Percentiles rank a stretch among this genome's conserved stretches.
Conservation (phyloP, 2,113 vertebrate species). For the Callipepla californica region DNA sequence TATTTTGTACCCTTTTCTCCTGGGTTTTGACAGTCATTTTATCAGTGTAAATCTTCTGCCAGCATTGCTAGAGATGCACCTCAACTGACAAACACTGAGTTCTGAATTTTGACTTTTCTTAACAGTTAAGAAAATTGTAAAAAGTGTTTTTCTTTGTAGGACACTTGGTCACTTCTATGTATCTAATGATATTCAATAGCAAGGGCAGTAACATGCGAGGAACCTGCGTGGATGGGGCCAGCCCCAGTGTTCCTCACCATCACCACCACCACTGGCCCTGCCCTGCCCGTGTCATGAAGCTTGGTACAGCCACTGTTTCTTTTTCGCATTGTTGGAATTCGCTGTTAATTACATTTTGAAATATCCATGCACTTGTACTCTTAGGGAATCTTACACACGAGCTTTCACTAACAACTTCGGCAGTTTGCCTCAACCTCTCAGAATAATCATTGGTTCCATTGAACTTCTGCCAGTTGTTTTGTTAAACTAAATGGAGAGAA, state of each 20-base stretch:
- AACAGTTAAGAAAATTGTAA: background rate
- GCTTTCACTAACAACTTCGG: slow-evolving; percentile 12
- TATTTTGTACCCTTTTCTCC: background rate
- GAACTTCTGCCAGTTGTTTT: slow-evolving; percentile 68
- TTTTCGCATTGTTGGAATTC: background rate
- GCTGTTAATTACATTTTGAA: slow-evolving; percentile 50
- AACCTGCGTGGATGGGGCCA: background rate
- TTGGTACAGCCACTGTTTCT: background rate
- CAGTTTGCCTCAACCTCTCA: slow-evolving; percentile 32
- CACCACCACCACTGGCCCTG: background rate
- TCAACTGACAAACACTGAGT: background rate
- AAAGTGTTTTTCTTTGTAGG: background rate
- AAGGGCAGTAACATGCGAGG: background rate
- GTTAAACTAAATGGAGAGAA: slow-evolving; percentile 54
- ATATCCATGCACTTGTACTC: slow-evolving; percentile 56
- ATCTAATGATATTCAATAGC: background rate
- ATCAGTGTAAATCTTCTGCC: background rate
- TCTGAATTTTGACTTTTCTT: accelerated
- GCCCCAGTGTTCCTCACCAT: accelerated
- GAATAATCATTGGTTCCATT: slow-evolving; percentile 52
- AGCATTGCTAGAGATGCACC: background rate
- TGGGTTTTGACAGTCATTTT: background rate
- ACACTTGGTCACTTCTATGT: background rate
- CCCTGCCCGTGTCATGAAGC: background rate
- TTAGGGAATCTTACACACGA: slow-evolving; percentile 27